Percentiles rank a stretch among this genome's conserved stretches.
These are phyloP conservation scores for Petrolisthes manimaculis DNA, from an alignment of 2,888 invertebrate genomes.

Conservation along the genomic window DNA sequence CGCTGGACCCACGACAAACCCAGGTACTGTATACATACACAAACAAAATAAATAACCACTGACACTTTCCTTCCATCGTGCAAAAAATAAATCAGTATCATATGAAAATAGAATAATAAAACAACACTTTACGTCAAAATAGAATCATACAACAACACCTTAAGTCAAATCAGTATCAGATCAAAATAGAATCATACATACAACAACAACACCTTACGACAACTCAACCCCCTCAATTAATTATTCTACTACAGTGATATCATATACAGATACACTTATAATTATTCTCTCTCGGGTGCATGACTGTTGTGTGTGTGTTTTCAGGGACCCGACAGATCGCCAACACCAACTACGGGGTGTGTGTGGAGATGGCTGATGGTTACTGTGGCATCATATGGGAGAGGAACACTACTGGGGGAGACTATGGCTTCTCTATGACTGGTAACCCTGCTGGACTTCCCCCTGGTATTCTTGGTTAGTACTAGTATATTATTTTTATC, in stretches of 20 bases:
- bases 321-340: conserved; percentile 80
- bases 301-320: too few relatives aligned
- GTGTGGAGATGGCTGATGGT: conserved; percentile 80
- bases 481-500: too few relatives aligned
- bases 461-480: conserved; percentile 73
- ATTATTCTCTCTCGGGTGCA: too few relatives aligned
- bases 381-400: conserved; percentile 81
- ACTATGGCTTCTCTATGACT: conserved; percentile 79
- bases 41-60: neutral
- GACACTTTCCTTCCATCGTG: too few relatives aligned
- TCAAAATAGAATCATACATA: too few relatives aligned
- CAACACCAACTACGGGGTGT: conserved; percentile 82
- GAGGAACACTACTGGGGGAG: conserved; percentile 71
- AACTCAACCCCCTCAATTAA: neutral
- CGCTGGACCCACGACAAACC: neutral
- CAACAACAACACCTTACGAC: neutral
- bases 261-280: too few relatives aligned
- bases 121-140: neutral
- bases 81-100: too few relatives aligned
- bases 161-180: too few relatives aligned
- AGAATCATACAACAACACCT: neutral
- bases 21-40: neutral
- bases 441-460: conserved; percentile 79
- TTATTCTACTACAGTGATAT: too few relatives aligned
- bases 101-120: neutral